phyloP scores from a whole-genome alignment of 2,797 vertebrate genomes.

The Chelidonichthys spinosus region DNA sequence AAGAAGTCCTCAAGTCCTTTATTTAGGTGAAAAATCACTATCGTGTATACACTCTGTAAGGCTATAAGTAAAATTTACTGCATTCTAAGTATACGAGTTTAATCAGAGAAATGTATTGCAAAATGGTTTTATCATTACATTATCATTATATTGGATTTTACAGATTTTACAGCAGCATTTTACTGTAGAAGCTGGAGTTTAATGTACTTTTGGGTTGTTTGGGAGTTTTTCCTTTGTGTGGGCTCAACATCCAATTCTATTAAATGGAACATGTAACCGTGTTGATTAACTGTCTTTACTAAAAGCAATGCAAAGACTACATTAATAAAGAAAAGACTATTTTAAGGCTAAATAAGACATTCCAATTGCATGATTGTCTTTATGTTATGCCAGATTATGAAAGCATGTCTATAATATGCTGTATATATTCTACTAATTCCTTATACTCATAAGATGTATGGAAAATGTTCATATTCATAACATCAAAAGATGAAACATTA shows the following conservation, averaged over 20 bases:
- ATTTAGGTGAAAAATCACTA: not conserved
- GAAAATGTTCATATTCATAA: conserved; percentile 3
- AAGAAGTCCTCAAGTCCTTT: not conserved
- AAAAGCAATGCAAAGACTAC: not conserved
- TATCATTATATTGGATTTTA: too few species aligned
- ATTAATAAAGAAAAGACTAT: not conserved
- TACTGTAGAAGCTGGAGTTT: not conserved
- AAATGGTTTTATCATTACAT: too few species aligned
- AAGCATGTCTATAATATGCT: too few species aligned
- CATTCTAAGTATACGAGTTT: not conserved
- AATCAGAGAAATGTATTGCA: too few species aligned
- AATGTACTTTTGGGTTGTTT: not conserved
- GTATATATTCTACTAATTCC: too few species aligned
- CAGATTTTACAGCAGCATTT: not conserved
- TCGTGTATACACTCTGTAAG: not conserved
- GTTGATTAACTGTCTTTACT: not conserved
- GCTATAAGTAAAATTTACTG: not conserved
- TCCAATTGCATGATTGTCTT: too few species aligned
- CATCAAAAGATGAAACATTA: not conserved
- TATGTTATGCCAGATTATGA: too few species aligned
- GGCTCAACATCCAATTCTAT: not conserved
- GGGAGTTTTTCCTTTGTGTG: not conserved
- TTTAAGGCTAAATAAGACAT: too few species aligned
- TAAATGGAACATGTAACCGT: not conserved
- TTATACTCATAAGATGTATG: not conserved